Conservation (phyloP, 92 coral and sea anemone genomes). For the Paramuricea clavata region DNA sequence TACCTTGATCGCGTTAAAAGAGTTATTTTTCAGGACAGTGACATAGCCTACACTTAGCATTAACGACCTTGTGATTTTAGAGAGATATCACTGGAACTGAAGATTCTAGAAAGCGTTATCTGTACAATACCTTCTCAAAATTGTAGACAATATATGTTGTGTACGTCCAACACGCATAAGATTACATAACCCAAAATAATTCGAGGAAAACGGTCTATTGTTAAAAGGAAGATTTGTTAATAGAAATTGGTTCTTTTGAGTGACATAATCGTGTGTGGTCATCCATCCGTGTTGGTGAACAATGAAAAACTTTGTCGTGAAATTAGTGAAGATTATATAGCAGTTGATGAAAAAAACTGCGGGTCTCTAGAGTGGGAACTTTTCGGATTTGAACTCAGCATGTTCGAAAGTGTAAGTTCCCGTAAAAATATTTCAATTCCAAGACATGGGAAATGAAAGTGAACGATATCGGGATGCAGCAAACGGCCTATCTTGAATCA, state of each 20-base stretch:
- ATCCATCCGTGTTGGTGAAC: neutral
- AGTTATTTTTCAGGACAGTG: neutral
- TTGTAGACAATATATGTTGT: neutral
- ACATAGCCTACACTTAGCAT: neutral
- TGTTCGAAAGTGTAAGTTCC: neutral
- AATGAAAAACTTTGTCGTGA: slow-evolving; percentile 6
- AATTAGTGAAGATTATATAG: neutral
- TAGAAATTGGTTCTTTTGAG: slow-evolving; percentile 3
- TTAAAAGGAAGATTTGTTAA: slow-evolving; percentile 10
- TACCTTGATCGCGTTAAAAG: slow-evolving; percentile 1
- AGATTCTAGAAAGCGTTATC: slow-evolving; percentile 1
- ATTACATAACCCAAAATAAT: neutral
- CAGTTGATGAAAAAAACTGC: slow-evolving; percentile 7
- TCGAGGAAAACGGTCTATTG: neutral
- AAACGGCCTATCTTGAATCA: neutral
- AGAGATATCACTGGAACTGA: neutral
- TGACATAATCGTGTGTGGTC: neutral
- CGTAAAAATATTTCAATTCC: neutral
- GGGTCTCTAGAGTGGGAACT: neutral
- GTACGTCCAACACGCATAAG: too few species aligned
- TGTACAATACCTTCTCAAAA: neutral
- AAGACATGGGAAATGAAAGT: neutral
- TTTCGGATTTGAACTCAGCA: neutral
- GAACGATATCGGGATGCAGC: slow-evolving; percentile 1
- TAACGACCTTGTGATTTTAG: neutral